phyloP scores from a whole-genome alignment of 2,113 vertebrate genomes.

The Protomyctophum bolini region DNA sequence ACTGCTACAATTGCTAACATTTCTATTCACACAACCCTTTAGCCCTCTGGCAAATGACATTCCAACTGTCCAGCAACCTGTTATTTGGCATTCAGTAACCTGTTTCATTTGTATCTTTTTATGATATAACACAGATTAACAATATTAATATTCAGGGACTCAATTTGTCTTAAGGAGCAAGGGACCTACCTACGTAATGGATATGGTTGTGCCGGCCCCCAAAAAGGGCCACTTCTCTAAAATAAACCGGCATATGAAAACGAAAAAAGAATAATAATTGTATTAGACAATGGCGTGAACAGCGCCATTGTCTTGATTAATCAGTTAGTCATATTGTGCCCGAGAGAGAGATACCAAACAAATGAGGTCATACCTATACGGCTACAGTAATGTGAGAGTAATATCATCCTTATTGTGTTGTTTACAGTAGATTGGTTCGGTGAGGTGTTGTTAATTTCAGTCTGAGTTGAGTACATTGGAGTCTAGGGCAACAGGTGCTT shows the following conservation, averaged over 20 bases:
- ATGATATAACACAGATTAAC: too few species aligned
- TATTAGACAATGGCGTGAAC: not conserved
- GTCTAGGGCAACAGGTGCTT: conserved; percentile 12
- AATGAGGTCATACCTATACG: conserved; percentile 10
- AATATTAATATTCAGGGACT: too few species aligned
- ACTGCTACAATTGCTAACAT: too few species aligned
- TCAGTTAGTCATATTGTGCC: not conserved
- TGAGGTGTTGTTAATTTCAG: conserved; percentile 7
- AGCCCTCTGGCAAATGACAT: too few species aligned
- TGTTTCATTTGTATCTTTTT: too few species aligned
- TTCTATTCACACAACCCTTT: too few species aligned
- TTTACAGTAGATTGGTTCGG: conserved; percentile 22
- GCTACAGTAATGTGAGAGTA: not conserved
- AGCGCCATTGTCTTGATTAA: not conserved
- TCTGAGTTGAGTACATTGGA: conserved; percentile 29
- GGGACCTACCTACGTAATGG: too few species aligned
- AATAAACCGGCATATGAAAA: conserved; percentile 17
- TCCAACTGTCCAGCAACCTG: too few species aligned
- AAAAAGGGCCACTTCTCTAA: conserved; percentile 5
- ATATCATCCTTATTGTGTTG: conserved; percentile 19
- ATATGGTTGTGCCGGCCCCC: too few species aligned
- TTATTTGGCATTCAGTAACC: too few species aligned
- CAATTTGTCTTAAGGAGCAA: too few species aligned
- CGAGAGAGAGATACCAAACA: not conserved
- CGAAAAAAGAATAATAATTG: not conserved